Base-by-base conservation (phyloP, 2,888 invertebrate genomes). In the Polyploca ridens region DNA sequence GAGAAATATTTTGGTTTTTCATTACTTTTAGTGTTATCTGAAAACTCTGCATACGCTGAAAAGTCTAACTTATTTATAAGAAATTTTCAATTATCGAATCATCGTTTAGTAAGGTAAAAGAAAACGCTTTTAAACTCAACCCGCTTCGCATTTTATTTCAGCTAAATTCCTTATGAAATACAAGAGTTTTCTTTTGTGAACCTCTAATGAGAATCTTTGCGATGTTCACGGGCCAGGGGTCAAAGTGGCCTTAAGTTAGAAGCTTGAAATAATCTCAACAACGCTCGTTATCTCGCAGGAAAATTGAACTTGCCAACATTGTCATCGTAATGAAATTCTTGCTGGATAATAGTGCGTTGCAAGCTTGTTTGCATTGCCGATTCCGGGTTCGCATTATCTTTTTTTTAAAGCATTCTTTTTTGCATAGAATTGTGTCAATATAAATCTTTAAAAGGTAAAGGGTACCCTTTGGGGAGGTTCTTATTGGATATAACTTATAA, bases 311-410 rank as follows among this genome's bases (percentile, higher is more conserved):
- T 82, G 77, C 84, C 85, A 83, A 89, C 90, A 86, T 87, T 91
- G 91, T 90, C 91, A 91, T 90, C 84, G 76, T 90, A 91, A 91
- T 91, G 88, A 91, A 91, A 91, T 91, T 91, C 90, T 83, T 87
- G 81, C 75, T 78, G 79, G 76, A 81, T 80, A 83, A 84, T 75
- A 72, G 77, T 64, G 69, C 71, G 70, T 70, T 62, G 71, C 66
- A 61, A 61, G n/a, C 61, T 41, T 61, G 41, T 41, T 41, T 61
- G 61, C 19, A 6, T 41, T 61, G 61, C 61, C 44, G 61, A 44
- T 61, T 61, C 33, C 14, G 13, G 6, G 41, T 27, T 41, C 27
- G 44, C 41, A 61, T 73, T 66, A 63, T 63, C 41, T 27, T 27
- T 27, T 27, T 27, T 27, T 27, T 27, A 27, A 27, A 27, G 27